phyloP scores from a whole-genome alignment of 2,113 vertebrate genomes.

The Atherinomorus stipes region DNA sequence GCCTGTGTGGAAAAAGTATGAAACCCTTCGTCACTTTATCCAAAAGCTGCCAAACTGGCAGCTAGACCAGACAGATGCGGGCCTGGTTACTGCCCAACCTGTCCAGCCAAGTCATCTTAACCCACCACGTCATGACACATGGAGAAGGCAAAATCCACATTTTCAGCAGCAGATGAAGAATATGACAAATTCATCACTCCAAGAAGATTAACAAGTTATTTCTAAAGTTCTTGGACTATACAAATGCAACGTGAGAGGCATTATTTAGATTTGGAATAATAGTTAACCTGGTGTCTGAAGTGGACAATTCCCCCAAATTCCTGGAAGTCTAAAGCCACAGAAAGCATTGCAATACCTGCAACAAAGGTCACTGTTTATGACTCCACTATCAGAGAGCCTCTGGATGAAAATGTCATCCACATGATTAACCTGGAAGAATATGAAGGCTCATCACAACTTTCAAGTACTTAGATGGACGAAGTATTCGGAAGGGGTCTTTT shows the following conservation, averaged over 20 bases:
- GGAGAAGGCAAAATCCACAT: not conserved
- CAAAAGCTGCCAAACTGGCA: too few relatives aligned
- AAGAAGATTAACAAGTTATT: not conserved
- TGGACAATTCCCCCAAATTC: not conserved
- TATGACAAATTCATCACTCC: not conserved
- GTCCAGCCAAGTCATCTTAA: not conserved
- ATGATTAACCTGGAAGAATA: not conserved
- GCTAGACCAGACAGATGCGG: not conserved
- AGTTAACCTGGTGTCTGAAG: not conserved
- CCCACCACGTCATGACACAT: too few relatives aligned
- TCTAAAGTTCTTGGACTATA: not conserved
- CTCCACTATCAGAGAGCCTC: too few relatives aligned
- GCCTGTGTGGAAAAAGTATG: too few relatives aligned
- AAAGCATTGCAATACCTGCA: not conserved
- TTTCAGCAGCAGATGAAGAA: not conserved
- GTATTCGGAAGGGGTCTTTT: not conserved
- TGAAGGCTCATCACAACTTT: not conserved
- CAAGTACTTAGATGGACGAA: not conserved
- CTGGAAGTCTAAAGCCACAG: slow-evolving; percentile 3
- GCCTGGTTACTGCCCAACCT: not conserved
- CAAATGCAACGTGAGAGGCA: not conserved
- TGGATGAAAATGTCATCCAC: not conserved
- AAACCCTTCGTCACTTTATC: too few relatives aligned
- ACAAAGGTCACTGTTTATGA: not conserved
- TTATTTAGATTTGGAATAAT: not conserved